Conservation (phyloP, 2,797 vertebrate genomes). For the Enteromius paludinosus region DNA sequence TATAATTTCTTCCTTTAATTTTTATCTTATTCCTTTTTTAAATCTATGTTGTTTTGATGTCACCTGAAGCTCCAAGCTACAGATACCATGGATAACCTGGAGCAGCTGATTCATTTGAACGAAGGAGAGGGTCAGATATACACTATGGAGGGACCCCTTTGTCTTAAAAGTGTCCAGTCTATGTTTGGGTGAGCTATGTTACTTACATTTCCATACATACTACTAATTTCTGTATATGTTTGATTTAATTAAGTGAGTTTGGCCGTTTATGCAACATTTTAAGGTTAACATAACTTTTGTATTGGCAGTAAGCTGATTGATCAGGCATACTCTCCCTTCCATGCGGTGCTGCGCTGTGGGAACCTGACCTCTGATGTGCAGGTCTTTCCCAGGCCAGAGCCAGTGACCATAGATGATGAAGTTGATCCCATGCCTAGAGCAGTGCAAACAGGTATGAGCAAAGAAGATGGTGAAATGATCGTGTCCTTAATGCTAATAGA, state of each 20-base stretch:
- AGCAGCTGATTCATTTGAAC: conserved; percentile 89
- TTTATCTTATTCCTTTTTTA: neutral
- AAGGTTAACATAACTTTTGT: conserved; percentile 22
- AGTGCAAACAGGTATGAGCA: conserved; percentile 87
- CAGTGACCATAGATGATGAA: conserved; percentile 92
- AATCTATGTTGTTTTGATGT: conserved; percentile 23
- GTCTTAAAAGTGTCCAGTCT: conserved; percentile 95
- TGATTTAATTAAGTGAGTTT: neutral
- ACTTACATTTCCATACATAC: neutral
- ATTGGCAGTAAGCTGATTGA: conserved; percentile 92
- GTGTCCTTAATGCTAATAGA: neutral
- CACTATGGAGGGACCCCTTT: conserved; percentile 92
- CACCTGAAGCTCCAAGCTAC: conserved; percentile 87
- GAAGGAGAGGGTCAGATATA: conserved; percentile 97
- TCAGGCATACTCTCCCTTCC: conserved; percentile 94
- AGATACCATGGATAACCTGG: conserved; percentile 92
- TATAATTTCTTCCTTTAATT: neutral
- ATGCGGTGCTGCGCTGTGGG: conserved; percentile 94
- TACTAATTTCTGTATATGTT: neutral
- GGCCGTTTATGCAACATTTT: neutral
- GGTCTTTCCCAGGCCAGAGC: conserved; percentile 96
- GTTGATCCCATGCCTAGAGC: conserved; percentile 90
- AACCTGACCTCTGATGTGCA: conserved; percentile 95
- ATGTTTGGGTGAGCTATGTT: conserved; percentile 92
- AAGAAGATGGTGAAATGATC: neutral